A percentile compares a stretch with the other conserved stretches of the same genome.
Evolutionary conservation across 2,113 vertebrate genomes (phyloP).

Genomic region (Oenanthe melanoleuca): DNA sequence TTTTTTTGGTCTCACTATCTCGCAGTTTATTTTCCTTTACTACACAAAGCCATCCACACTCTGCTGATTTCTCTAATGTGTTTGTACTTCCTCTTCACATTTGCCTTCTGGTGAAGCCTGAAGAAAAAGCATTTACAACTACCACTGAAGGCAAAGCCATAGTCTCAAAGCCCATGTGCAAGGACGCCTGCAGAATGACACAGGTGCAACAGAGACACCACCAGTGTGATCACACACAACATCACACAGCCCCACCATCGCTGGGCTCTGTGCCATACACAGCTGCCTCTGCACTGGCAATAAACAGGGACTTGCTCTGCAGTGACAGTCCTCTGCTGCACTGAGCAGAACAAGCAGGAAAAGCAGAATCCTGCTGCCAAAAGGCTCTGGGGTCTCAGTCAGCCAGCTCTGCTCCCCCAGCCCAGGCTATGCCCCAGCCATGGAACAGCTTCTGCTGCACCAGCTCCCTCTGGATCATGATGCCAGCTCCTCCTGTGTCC

Average conservation of each 20-base stretch:
- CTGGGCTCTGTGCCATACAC: background rate
- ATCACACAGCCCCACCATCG: background rate
- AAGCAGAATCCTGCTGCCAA: background rate
- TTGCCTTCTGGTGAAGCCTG: background rate
- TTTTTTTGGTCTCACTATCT: background rate
- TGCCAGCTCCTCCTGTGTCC: background rate
- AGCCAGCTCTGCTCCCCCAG: background rate
- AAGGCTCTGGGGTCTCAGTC: background rate
- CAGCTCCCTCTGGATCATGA: background rate
- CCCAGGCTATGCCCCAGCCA: background rate
- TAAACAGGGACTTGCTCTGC: background rate
- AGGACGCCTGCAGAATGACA: background rate
- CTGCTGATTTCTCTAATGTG: background rate
- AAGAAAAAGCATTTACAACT: background rate
- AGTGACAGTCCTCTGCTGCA: background rate
- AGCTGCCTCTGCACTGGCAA: background rate
- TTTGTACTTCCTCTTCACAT: background rate
- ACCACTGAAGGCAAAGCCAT: background rate
- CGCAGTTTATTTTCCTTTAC: background rate
- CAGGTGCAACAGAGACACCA: accelerated
- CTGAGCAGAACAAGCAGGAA: background rate
- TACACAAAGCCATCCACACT: background rate
- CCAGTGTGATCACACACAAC: accelerated
- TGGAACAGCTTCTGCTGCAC: background rate
- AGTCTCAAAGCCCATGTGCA: background rate